Conservation (phyloP, 2,113 vertebrate genomes). For the Cisticola juncidis region DNA sequence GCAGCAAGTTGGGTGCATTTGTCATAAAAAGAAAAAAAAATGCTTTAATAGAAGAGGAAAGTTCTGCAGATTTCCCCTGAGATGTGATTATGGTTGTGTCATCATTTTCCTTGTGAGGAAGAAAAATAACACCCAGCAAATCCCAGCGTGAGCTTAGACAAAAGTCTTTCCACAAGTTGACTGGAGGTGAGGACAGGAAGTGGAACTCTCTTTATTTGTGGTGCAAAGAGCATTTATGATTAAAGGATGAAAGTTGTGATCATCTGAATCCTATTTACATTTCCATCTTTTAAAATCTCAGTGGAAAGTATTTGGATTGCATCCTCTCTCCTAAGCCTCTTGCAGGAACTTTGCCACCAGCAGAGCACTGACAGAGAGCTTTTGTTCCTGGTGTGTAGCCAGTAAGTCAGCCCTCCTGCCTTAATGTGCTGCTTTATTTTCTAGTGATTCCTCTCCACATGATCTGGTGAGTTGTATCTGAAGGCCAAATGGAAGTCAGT, state of each 20-base stretch:
- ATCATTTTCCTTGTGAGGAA: neutral
- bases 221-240: neutral
- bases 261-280: neutral
- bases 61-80: neutral
- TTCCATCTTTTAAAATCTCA: neutral
- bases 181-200: neutral
- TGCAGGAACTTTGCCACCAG: neutral
- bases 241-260: neutral
- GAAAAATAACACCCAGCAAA: neutral
- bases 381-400: neutral
- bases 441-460: neutral
- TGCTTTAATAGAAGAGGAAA: neutral
- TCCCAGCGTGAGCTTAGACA: neutral
- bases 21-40: neutral
- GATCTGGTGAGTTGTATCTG: neutral
- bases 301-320: neutral
- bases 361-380: neutral
- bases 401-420: neutral
- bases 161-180: neutral
- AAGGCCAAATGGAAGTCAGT: neutral
- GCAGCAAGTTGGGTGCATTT: neutral
- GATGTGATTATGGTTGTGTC: neutral
- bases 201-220: neutral
- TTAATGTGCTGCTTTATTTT: neutral
- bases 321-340: neutral